Evolutionary conservation across 2,797 vertebrate genomes (phyloP), one percentile per base, ranked within the genome.

Genomic region (Knipowitschia caucasica): DNA sequence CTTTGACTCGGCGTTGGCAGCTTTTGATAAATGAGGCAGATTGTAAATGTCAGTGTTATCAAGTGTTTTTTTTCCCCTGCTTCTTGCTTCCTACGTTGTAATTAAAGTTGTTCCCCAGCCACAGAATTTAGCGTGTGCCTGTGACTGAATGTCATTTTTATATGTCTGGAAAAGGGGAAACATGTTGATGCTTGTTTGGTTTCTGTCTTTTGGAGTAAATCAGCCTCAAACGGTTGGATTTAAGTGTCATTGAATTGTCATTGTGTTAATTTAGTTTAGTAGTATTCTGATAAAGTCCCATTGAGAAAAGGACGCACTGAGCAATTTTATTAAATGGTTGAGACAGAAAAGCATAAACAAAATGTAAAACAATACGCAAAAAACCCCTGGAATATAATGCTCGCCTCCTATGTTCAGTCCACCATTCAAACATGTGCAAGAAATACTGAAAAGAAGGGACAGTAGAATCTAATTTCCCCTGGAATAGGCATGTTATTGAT

Each of bases 1-100:
- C 60, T 84, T 76, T 85, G 81, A 84, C 84, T 83, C 83, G 68
- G 73, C 76, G 69, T 80, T 85, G 84, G 80, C 86, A 87, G 85
- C 75, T 78, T 80, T 83, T 88, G 86, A 88, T 88, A 85, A 88
- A 88, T 83, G 86, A 87, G 82, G 79, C 84, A 86, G 81, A 85
- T 87, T 87, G 79, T 86, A 87, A 88, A 88, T 88, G 85, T 86
- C 86, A 88, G 73, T 81, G 80, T 82, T 85, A 88, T 86, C 81
- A 84, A 86, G 79, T 86, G 74, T 49, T 49, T 69, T 72, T 57
- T 67, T 56, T 53, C 33, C 17, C 27, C 7, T 49, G 46, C 46
- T 64, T 36, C 63, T 51, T 57, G 67, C 69, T 69, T 79, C 64
- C 65, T 56, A 47, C 59, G 62, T 70, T 82, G 64, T 83, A 84